Evolutionary conservation across 1,140 invertebrate genomes (phyloP).

Genomic region (Drosophila tristis): DNA sequence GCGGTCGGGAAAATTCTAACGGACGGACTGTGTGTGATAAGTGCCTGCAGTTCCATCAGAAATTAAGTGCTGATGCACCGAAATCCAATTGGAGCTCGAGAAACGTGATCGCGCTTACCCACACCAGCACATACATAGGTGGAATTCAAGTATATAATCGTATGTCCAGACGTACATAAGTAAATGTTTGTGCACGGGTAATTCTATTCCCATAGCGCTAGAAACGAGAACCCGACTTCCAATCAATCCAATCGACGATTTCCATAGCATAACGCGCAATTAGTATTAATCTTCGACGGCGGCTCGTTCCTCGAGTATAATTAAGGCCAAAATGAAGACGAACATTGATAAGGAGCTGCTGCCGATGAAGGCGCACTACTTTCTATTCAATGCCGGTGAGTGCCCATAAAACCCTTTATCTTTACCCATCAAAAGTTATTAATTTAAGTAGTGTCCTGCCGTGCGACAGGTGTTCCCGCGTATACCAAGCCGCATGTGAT

Average conservation of each 20-base stretch:
- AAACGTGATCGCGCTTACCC: slow-evolving; percentile 61
- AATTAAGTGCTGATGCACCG: slow-evolving; percentile 17
- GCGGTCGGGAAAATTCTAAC: background rate
- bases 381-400: slow-evolving; percentile 94
- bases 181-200: slow-evolving; percentile 3
- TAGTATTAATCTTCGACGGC: slow-evolving; percentile 34
- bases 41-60: slow-evolving; percentile 1
- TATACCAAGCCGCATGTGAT: slow-evolving; percentile 2
- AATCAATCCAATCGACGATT: background rate
- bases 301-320: slow-evolving; percentile 8
- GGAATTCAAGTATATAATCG: too few relatives aligned
- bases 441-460: slow-evolving; percentile 20
- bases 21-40: slow-evolving; percentile 29
- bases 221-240: too few relatives aligned
- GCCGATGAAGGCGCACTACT: slow-evolving; percentile 95
- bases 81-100: slow-evolving; percentile 29
- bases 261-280: slow-evolving; percentile 8
- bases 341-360: slow-evolving; percentile 90
- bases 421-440: slow-evolving; percentile 22
- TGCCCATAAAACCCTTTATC: background rate
- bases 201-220: too few relatives aligned
- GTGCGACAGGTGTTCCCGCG: background rate
- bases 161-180: slow-evolving; percentile 7
- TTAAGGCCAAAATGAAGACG: slow-evolving; percentile 61
- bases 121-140: background rate